Base-by-base conservation (phyloP, 2,113 vertebrate species). In the Eudyptes chrysolophus region DNA sequence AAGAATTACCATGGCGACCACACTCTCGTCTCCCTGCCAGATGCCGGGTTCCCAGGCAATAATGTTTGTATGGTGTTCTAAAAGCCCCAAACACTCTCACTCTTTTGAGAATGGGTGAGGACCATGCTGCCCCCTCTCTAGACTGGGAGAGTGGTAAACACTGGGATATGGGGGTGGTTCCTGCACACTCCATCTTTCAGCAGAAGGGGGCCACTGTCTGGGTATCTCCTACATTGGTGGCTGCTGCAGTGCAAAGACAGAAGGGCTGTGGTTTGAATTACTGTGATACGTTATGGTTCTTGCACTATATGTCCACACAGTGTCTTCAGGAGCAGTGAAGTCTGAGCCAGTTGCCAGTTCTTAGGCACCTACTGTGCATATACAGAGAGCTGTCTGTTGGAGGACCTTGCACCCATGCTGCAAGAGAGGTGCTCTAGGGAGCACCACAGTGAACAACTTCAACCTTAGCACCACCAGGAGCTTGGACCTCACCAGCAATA, bases 1-100 rank as follows among this genome's bases (percentile, higher is more conserved):
- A 95, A 88, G 92, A 96, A 92, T 98, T 93, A 80, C 98, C 97
- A 97, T 97, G 96, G 97, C 4, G 90, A 98, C 98, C 11, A 6
- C 86, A 13, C 72, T 96, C 77, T 94, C 48, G 64, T 96, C 90
- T 97, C 90, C 86, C 90, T 95, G 90, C 92, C 96, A 97, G 97
- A 87, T 96, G 95, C 87, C 94, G 70, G 64, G 16, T 60, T 84
- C 92, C 87, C 83, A 92, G n/a, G 81, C 84, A 96, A 40, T 89
- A 77, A 92, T 83, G 69, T 89, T 87, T 96, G 71, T 92, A 52
- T 70, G 18, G 58, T 36, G 21, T 49, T 90, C 89, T 96, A 87
- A 95, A 94, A 89, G 88, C 69, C 34, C 49, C 65, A 88, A 66
- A 76, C 44, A 42, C 49, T 68, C 92, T 83, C 80, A 75, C 62